phyloP scores from a whole-genome alignment of 1,140 invertebrate species.

The Pseudomyrmex pallidus region DNA sequence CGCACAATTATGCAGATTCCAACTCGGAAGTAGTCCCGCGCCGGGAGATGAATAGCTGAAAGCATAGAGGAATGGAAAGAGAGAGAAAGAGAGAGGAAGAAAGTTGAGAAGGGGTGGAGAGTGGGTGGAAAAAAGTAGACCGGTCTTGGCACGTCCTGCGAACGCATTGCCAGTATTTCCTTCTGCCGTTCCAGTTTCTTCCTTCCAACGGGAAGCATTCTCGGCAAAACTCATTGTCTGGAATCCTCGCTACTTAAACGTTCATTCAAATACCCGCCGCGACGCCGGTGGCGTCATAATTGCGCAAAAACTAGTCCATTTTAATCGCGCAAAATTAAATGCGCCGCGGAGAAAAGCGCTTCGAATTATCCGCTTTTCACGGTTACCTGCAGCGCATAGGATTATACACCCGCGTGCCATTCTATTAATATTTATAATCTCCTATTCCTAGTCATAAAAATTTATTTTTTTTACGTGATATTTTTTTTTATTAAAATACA shows the following conservation, averaged over 20 bases:
- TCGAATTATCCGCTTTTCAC: constrained; percentile 36
- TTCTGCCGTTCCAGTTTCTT: constrained; percentile 39
- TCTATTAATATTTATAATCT: constrained; percentile 52
- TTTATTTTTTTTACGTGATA: not conserved
- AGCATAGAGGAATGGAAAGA: constrained; percentile 5
- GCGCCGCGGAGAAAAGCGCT: constrained; percentile 28
- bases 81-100: no score
- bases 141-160: constrained; percentile 29
- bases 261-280: constrained; percentile 33
- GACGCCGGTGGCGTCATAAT: constrained; percentile 36
- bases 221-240: constrained; percentile 50
- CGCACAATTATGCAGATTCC: constrained; percentile 66
- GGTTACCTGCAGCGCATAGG: not conserved
- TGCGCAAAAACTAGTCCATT: constrained; percentile 29
- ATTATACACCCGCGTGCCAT: constrained; percentile 8
- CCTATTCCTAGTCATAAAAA: constrained; percentile 25
- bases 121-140: constrained; percentile 16
- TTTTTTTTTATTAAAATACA: constrained; percentile 9
- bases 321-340: constrained; percentile 59
- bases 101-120: no score
- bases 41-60: constrained; percentile 58
- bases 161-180: constrained; percentile 58
- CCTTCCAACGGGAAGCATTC: constrained; percentile 20
- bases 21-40: constrained; percentile 46
- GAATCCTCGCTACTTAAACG: constrained; percentile 44